phyloP scores from a whole-genome alignment of 1,140 invertebrate species.

The Zeugodacus cucurbitae region DNA sequence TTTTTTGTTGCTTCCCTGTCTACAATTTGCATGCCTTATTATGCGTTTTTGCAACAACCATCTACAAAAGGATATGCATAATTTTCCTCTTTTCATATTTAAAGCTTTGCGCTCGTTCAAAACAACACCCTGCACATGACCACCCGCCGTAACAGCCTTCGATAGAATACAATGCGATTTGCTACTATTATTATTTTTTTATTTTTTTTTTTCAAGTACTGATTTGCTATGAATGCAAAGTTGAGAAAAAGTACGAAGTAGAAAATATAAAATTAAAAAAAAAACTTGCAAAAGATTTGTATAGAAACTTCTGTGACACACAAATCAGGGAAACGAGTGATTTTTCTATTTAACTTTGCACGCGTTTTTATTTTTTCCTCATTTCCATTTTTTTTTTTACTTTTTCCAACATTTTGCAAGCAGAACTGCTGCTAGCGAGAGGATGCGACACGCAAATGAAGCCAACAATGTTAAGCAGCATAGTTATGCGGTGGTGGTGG shows the following conservation, averaged over 20 bases:
- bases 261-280: neutral
- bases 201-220: neutral
- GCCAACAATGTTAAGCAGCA: conserved; percentile 36
- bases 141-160: neutral
- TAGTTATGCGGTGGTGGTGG: neutral
- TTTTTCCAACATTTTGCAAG: conserved; percentile 13
- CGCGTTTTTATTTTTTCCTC: neutral
- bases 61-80: conserved; percentile 43
- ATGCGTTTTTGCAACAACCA: conserved; percentile 12
- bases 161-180: neutral
- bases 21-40: neutral
- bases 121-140: neutral
- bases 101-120: neutral
- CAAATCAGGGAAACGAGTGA: neutral
- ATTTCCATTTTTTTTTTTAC: neutral
- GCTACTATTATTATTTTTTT: neutral
- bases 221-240: conserved; percentile 11
- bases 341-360: neutral
- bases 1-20: neutral
- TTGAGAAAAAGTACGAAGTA: neutral
- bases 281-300: neutral
- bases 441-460: conserved; percentile 38
- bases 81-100: conserved; percentile 44
- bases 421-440: neutral
- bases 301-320: neutral